Conservation (phyloP, 2,888 invertebrate species). For the Stenichneumon culpator region DNA sequence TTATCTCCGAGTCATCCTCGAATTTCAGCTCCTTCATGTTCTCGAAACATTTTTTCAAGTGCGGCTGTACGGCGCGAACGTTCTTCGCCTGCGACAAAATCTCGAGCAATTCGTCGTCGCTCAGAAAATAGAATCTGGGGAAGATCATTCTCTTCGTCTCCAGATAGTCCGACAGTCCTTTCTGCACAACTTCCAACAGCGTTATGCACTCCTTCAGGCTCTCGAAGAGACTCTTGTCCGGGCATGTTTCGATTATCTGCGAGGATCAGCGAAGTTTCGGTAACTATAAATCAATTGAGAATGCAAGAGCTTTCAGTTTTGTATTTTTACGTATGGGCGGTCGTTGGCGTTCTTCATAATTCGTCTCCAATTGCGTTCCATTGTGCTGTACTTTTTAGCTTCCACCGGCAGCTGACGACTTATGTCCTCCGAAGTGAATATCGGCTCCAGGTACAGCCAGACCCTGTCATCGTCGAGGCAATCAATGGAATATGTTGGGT, state of each 20-base stretch:
- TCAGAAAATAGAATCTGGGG: conserved; percentile 93
- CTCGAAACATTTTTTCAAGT: conserved; percentile 94
- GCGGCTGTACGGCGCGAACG: conserved; percentile 92
- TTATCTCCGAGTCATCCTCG: conserved; percentile 89
- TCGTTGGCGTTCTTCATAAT: conserved; percentile 91
- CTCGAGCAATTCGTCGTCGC: conserved; percentile 93
- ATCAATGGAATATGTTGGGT: not conserved
- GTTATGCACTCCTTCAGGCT: conserved; percentile 90
- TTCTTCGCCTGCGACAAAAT: conserved; percentile 93
- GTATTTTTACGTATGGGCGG: conserved; percentile 88
- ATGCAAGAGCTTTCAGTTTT: conserved; percentile 9
- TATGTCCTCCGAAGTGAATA: conserved; percentile 93
- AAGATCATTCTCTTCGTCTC: conserved; percentile 91
- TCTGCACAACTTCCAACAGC: conserved; percentile 90
- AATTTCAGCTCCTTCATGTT: conserved; percentile 91
- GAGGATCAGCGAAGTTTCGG: not conserved
- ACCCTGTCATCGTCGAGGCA: conserved; percentile 85
- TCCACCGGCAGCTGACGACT: conserved; percentile 92
- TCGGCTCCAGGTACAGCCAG: conserved; percentile 94
- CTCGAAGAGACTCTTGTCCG: conserved; percentile 89
- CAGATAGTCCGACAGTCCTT: conserved; percentile 92
- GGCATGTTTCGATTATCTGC: conserved; percentile 89
- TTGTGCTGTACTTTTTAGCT: conserved; percentile 91
- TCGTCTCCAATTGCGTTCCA: conserved; percentile 93
- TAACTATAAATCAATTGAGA: conserved; percentile 12